Evolutionary conservation across 1,140 invertebrate genomes (phyloP).

Genomic region (Tetramorium simillimum): DNA sequence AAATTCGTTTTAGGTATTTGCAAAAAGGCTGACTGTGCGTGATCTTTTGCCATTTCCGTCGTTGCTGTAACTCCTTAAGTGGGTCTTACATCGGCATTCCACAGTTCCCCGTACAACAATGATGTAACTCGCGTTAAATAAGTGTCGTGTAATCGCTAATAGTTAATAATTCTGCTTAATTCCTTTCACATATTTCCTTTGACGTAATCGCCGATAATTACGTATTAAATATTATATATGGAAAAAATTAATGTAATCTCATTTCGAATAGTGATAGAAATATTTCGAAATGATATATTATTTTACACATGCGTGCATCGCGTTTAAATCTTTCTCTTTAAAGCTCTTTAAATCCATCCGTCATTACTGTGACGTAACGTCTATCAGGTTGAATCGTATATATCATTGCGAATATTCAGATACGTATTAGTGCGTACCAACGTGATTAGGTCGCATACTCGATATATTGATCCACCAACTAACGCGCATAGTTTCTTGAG

Average conservation of each 20-base stretch:
- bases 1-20: not conserved
- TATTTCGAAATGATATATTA: not conserved
- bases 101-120: not conserved
- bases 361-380: not conserved
- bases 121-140: conserved; percentile 45
- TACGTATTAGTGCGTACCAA: not conserved
- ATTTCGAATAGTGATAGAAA: not conserved
- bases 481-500: conserved; percentile 33
- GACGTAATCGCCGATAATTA: not conserved
- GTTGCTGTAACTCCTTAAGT: conserved; percentile 6
- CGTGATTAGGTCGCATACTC: conserved; percentile 19
- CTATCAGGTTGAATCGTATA: not conserved
- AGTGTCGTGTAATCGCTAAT: conserved; percentile 37
- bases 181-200: not conserved
- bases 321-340: not conserved
- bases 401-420: not conserved
- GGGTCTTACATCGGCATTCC: conserved; percentile 10
- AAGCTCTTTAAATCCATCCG: not conserved
- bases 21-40: not conserved
- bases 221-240: not conserved
- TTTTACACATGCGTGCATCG: not conserved
- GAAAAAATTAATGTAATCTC: not conserved
- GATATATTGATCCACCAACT: conserved; percentile 16
- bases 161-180: not conserved
- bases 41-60: conserved; percentile 15